These are phyloP conservation scores for Zaprionus tsacasi DNA, from an alignment of 1,140 invertebrate species.

Conservation along the genomic window DNA sequence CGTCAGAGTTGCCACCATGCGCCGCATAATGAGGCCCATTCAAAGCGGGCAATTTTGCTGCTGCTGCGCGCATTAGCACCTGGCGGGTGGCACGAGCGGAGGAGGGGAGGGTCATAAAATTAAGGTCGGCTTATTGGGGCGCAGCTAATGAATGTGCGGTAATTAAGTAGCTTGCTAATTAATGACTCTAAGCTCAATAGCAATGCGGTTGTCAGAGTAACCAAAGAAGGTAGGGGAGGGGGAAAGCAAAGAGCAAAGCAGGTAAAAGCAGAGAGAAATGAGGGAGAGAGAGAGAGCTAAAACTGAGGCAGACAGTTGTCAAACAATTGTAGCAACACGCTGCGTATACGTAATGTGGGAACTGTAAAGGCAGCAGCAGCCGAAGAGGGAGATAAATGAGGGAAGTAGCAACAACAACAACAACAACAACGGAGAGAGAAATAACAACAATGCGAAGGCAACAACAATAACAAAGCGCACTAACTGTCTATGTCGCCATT, in stretches of 20 bases:
- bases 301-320: neutral
- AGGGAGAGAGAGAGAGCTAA: too few species aligned
- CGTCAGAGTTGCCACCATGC: neutral
- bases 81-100: too few species aligned
- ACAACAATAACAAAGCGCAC: neutral
- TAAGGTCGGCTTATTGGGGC: conserved; percentile 74
- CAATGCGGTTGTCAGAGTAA: conserved; percentile 40
- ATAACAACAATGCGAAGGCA: neutral
- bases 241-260: neutral
- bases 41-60: conserved; percentile 15
- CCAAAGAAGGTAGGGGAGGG: neutral
- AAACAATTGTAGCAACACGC: conserved; percentile 66
- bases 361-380: conserved; percentile 27
- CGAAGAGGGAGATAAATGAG: too few species aligned
- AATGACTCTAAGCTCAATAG: conserved; percentile 70
- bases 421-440: neutral
- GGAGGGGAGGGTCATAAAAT: conserved; percentile 58
- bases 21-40: conserved; percentile 75
- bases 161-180: conserved; percentile 84
- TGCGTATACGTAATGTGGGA: conserved; percentile 65
- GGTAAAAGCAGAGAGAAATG: neutral
- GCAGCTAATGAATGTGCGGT: conserved; percentile 83
- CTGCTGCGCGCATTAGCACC: conserved; percentile 59
- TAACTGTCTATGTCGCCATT: neutral
- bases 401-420: conserved; percentile 22